Evolutionary conservation across 2,797 vertebrate genomes (phyloP).

Genomic region (Masticophis lateralis): DNA sequence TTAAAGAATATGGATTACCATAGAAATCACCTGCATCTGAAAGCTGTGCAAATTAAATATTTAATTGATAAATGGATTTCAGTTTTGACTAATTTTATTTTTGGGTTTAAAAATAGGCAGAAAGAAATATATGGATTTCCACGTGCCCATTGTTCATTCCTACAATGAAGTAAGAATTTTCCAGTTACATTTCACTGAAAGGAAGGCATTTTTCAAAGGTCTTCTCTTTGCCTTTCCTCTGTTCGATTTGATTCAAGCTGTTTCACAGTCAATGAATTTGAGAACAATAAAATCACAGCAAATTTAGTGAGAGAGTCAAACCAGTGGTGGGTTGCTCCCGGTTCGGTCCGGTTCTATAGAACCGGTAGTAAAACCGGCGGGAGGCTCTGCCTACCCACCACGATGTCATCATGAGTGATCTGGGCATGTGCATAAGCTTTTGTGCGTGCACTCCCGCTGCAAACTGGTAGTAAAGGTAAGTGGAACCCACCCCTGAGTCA

Average conservation of each 20-base stretch:
- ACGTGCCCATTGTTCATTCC: not conserved
- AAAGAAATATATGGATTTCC: not conserved
- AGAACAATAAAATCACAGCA: not conserved
- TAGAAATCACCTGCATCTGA: conserved; percentile 8
- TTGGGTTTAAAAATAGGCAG: not conserved
- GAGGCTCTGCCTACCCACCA: no score
- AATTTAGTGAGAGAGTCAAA: not conserved
- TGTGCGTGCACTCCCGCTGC: no score
- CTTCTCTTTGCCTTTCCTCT: not conserved
- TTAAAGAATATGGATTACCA: not conserved
- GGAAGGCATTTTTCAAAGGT: not conserved
- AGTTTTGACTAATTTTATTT: not conserved
- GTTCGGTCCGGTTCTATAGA: no score
- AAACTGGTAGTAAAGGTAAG: no score
- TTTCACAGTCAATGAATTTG: not conserved
- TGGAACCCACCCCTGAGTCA: no score
- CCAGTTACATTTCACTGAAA: not conserved
- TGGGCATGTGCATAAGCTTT: no score
- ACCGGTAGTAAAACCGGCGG: no score
- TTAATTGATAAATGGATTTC: not conserved
- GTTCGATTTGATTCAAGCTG: not conserved
- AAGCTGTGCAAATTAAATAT: not conserved
- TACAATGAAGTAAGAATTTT: not conserved
- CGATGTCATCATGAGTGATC: no score
- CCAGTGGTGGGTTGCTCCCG: no score